phyloP scores from a whole-genome alignment of 2,797 vertebrate genomes.

The Schizopygopsis malacanthus region DNA sequence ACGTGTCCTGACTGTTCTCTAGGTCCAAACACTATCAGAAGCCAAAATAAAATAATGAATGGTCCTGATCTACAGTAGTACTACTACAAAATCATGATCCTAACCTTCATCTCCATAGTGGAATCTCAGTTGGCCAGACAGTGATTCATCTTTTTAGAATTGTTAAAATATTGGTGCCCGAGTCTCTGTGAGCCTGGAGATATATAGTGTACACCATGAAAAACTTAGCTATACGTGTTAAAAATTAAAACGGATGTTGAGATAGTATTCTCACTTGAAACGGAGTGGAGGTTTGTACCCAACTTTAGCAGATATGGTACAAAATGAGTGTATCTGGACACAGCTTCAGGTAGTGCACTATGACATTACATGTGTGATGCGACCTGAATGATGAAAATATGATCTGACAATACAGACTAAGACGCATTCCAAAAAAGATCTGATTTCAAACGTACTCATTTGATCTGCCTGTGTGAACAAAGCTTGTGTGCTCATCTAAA shows the following conservation, averaged over 20 bases:
- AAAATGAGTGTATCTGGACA: background rate
- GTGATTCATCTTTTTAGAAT: slow-evolving; percentile 11
- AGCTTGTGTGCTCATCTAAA: background rate
- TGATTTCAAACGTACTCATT: background rate
- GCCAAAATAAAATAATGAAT: background rate
- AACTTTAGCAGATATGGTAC: background rate
- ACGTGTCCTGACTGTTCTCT: background rate
- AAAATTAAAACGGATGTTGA: slow-evolving; percentile 2
- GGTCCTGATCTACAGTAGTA: background rate
- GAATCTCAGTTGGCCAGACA: background rate
- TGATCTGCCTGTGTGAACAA: slow-evolving; percentile 2
- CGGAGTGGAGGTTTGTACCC: background rate
- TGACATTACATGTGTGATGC: background rate
- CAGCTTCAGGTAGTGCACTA: too few species aligned
- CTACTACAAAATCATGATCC: background rate
- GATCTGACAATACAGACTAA: background rate
- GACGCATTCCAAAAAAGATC: background rate
- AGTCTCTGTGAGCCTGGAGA: background rate
- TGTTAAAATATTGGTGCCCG: background rate
- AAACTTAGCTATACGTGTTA: background rate
- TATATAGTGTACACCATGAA: background rate
- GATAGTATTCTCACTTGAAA: background rate
- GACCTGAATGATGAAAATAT: background rate
- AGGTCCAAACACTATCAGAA: too few species aligned
- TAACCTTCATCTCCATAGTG: background rate